phyloP scores from a whole-genome alignment of 2,797 vertebrate genomes.

The Falco berigora region DNA sequence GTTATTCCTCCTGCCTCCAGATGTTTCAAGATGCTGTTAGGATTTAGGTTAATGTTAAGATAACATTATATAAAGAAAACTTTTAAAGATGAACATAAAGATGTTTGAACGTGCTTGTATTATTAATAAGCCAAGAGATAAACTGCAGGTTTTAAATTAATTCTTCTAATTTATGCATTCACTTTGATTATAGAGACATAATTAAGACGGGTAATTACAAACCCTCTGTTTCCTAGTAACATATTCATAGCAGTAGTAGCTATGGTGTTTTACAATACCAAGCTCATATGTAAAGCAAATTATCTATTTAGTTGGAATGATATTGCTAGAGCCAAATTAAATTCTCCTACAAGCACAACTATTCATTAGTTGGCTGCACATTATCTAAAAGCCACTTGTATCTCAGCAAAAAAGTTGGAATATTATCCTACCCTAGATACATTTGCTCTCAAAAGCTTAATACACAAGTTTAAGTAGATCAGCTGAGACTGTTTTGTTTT shows the following conservation, averaged over 20 bases:
- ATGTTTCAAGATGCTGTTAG: background rate
- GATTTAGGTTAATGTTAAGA: background rate
- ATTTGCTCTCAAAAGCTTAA: conserved; percentile 23
- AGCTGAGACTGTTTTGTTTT: background rate
- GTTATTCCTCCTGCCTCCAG: background rate
- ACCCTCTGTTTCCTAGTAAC: conserved; percentile 59
- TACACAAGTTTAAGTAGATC: conserved; percentile 11
- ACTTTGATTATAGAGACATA: conserved; percentile 24
- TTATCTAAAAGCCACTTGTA: conserved; percentile 33
- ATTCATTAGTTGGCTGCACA: conserved; percentile 33
- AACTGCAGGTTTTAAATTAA: conserved; percentile 17
- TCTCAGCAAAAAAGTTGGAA: conserved; percentile 1
- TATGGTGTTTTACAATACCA: conserved; percentile 65
- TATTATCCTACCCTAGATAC: background rate
- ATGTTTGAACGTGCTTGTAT: background rate
- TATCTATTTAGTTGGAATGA: conserved; percentile 63
- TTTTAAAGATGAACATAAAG: background rate
- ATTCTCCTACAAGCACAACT: conserved; percentile 60
- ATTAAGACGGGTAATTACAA: conserved; percentile 58
- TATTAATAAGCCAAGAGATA: conserved; percentile 30
- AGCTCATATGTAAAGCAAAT: conserved; percentile 69
- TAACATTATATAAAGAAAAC: background rate
- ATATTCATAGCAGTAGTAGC: conserved; percentile 56
- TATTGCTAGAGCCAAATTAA: conserved; percentile 56
- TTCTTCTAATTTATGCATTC: conserved; percentile 24